phyloP scores from a whole-genome alignment of 2,888 invertebrate genomes.

The Melipona beecheii region DNA sequence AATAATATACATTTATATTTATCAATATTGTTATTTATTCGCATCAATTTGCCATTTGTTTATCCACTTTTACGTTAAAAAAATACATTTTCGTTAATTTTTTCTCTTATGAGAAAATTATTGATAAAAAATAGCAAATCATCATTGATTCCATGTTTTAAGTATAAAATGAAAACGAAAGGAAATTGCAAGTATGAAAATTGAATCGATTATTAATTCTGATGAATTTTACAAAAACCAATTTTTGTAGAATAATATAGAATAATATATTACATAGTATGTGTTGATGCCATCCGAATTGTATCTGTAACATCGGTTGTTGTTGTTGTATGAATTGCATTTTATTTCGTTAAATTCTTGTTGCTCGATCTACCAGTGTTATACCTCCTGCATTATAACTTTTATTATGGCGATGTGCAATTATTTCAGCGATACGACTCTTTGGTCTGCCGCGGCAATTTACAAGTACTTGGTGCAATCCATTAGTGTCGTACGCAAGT shows the following conservation, averaged over 20 bases:
- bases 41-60: not conserved
- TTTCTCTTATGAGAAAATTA: not conserved
- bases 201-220: slow-evolving; percentile 7
- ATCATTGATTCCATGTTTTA: not conserved
- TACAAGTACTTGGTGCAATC: slow-evolving; percentile 63
- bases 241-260: slow-evolving; percentile 4
- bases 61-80: not conserved
- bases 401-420: slow-evolving; percentile 63
- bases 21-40: slow-evolving; percentile 2
- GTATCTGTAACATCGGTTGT: slow-evolving; percentile 56
- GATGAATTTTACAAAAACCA: not conserved
- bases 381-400: slow-evolving; percentile 33
- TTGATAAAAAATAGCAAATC: not conserved
- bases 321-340: slow-evolving; percentile 66
- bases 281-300: slow-evolving; percentile 14
- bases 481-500: slow-evolving; percentile 50
- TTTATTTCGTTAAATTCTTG: slow-evolving; percentile 64
- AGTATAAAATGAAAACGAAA: not conserved
- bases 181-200: not conserved
- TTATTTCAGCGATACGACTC: slow-evolving; percentile 57
- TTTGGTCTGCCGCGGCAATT: slow-evolving; percentile 44
- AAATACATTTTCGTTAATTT: not conserved
- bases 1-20: not conserved
- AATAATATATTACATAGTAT: not conserved
- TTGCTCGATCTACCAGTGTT: slow-evolving; percentile 56